Evolutionary conservation across 2,888 invertebrate species (phyloP), one percentile per base, ranked within the genome.

Genomic region (Epirrhoe alternata): DNA sequence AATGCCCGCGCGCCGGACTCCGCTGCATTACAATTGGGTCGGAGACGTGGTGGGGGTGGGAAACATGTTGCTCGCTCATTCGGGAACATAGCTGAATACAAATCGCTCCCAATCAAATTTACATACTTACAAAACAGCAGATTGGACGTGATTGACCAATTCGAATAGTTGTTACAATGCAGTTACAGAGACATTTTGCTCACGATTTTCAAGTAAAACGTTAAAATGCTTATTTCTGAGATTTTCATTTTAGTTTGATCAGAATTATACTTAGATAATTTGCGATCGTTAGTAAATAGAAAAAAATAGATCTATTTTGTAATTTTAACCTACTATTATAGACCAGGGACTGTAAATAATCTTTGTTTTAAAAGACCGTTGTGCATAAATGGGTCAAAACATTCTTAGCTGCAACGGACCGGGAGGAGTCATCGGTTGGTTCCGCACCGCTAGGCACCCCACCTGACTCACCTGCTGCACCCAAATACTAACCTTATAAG

Each of bases 1-100:
- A 86, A 85, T 87, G 88, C 85, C 84, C 85, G 86, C 80, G 79
- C 83, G 79, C 81, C 85, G 83, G 83, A 80, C 86, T 72, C 80
- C 78, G 81, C 81, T 86, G 91, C 87, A 90, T 89, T 86, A 89
- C 91, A 92, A 92, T 86, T 92, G 85, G 92, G 90, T 90, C 88
- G 90, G 86, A 81, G 77, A 78, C 72, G 78, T 86, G 82, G 92
- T 88, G 92, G 92, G 92, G 93, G 92, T 92, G 92, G 92, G 92
- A 93, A 91, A 88, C 89, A 89, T 88, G 88, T 85, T 85, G 87
- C 80, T 87, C 87, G 88, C 86, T 87, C 86, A 87, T 77, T 86
- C 89, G 89, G 92, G 92, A 91, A 91, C 85, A 84, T 80, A 75
- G 75, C 77, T 78, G 86, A 87, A 87, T 88, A 86, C 84, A 81